Percentiles rank a stretch among this genome's conserved stretches.
These are phyloP conservation scores for Gastrophysa polygoni DNA, from an alignment of 2,888 invertebrate genomes.

Conservation along the genomic window DNA sequence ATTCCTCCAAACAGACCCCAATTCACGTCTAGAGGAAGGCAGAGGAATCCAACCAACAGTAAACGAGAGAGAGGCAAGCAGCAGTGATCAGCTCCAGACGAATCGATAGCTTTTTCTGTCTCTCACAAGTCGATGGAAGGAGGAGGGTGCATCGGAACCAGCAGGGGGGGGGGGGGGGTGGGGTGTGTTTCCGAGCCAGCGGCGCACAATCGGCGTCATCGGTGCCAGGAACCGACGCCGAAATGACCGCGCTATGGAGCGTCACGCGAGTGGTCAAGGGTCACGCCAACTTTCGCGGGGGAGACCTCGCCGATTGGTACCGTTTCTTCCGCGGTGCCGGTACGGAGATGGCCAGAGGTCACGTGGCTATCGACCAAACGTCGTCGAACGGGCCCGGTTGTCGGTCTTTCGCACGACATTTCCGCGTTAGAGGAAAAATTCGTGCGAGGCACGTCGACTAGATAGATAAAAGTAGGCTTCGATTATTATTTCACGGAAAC, in stretches of 20 bases:
- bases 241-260: constrained; percentile 7
- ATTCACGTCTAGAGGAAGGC: too few relatives aligned
- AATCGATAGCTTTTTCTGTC: too few relatives aligned
- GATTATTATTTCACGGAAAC: too few relatives aligned
- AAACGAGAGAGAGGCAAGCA: too few relatives aligned
- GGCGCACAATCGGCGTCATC: not conserved
- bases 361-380: constrained; percentile 57
- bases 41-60: too few relatives aligned
- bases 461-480: not conserved
- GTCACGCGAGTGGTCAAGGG: constrained; percentile 58
- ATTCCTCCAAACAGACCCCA: too few relatives aligned
- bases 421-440: not conserved
- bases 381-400: constrained; percentile 24
- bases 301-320: constrained; percentile 49
- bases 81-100: too few relatives aligned
- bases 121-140: too few relatives aligned
- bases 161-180: too few relatives aligned
- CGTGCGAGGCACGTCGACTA: not conserved
- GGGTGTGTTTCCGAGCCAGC: not conserved
- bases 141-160: too few relatives aligned
- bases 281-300: constrained; percentile 44
- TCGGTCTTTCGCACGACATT: constrained; percentile 12
- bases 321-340: constrained; percentile 41
- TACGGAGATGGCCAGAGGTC: constrained; percentile 59
- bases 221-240: constrained; percentile 4